Evolutionary conservation across 2,888 invertebrate genomes (phyloP), one percentile per base, ranked within the genome.

Genomic region (Agrenia bidenticulata): DNA sequence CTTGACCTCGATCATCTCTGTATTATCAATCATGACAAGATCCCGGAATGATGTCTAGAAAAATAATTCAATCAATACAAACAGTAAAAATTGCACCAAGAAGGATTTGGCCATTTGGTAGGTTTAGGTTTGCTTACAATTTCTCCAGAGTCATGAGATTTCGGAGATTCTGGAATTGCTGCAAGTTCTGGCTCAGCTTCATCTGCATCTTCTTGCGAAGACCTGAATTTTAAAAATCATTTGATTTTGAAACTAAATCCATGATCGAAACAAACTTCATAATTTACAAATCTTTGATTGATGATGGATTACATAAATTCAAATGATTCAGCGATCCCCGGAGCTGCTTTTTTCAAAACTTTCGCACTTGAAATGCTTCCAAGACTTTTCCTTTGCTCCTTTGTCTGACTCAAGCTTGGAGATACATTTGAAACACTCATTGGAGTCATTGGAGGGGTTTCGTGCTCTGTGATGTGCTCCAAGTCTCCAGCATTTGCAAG

Each of bases 171-270:
- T 15, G 92, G 92, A 78, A 93, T 93, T 63, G 90, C 92, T 66
- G 91, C 91, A 76, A 94, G 81, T 80, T 93, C 93, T 61, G 91
- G 91, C 80, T 94, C 93, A 1, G 89, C 89, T 73, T 92, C 92
- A 80, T 93, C 92, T 69, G 88, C 89, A 79, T 91, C 91, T 78
- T 91, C 91, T 4, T 70, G 72, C 1, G 79, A 79, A 27, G 77
- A 79, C 67, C 74, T 77, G 15, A 66, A 68, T 23, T 32, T n/a
- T n/a, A n/a, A n/a, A n/a, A n/a, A n/a, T n/a, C n/a, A n/a, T n/a
- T n/a, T n/a, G 61, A 62, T 1, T n/a, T 7, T 19, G 13, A 62
- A 19, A n/a, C 56, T 13, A n/a, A 45, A 21, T n/a, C n/a, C 51
- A 63, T 0, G 5, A 49, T 37, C 13, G 7, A 57, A 37, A 51